Base-by-base conservation (phyloP, 1,140 invertebrate species). In the Cotesia vestalis region DNA sequence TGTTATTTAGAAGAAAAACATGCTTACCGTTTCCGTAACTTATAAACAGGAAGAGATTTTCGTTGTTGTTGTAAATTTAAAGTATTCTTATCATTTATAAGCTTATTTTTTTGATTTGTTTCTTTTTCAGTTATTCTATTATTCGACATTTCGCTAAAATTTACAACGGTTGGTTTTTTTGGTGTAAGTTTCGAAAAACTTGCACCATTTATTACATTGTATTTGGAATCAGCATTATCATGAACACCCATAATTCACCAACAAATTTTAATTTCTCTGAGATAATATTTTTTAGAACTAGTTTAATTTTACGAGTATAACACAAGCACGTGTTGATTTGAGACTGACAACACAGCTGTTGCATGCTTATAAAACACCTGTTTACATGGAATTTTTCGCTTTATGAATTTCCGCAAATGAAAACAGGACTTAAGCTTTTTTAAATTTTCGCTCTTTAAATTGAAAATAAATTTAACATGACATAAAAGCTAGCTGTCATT, bases 1-100 rank as follows among this genome's bases (percentile, higher is more conserved):
- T 27, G 27, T 27, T 2, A 3, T 12, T 35, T 61, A 27, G 5
- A 35, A 27, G 5, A 46, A 62, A 75, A 63, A 55, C 59, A 62
- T 35, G 73, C 78, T 73, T 75, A 86, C 86, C 77, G 81, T 77
- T 88, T 87, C 40, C 85, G 81, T 40, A 88, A 83, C 52, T 78
- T 83, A 71, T 86, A 88, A 38, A 89, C 86, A 3, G 89, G 89
- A 61, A 90, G 76, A n/a, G 83, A 82, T 73, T 86, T 85, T 69
- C 85, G 78, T 66, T 89, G 88, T 67, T 89, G 86, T 67, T 88
- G 87, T 17, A 89, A 76, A 66, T 71, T 86, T 6, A 80, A 4
- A 63, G 71, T 86, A 1, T 66, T 73, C 71, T 84, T 85, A 1
- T 83, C 78, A 9, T 20, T 20, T 46, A 20, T 59, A 3, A 52